Evolutionary conservation across 2,113 vertebrate species (phyloP), one percentile per base, ranked within the genome.

Genomic region (Empidonax alnorum): DNA sequence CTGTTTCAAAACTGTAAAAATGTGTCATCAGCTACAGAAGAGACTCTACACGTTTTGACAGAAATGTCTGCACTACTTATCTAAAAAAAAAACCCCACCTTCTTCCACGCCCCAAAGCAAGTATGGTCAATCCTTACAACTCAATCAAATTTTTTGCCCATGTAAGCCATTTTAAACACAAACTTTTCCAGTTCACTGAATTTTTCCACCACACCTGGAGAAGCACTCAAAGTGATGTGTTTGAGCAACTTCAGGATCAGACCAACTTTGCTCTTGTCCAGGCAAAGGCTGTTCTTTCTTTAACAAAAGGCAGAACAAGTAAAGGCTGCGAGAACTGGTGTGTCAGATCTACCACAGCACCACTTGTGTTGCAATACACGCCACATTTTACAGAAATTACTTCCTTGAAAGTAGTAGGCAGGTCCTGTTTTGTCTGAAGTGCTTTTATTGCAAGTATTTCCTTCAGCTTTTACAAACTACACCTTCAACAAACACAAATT

Each of bases 341-440:
- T 55, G 44, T 68, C 46, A 73, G 42, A 77, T 50, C 56, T 52
- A 84, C 24, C 81, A 52, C 2, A 14, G 65, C 85, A 93, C 81
- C 73, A 87, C 68, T 66, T 28, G 19, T 89, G 85, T 96, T 96
- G 93, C 86, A 96, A 94, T 41, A 87, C 11, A 10, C 18, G 6
- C 50, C 69, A 77, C 41, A 37, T 15, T 82, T 35, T 74, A 88
- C 44, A 94, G 76, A 96, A 91, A 72, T 77, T 74, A 96, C 96
- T 97, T 97, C 97, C 94, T 97, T 95, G 41, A 94, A 87, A 90
- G 89, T 84, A 91, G 11, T 7, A 66, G 25, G 23, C 71, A 82
- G 42, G 66, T 93, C 28, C 61, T 47, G 9, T 42, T 95, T 61
- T 49, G 63, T 90, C 56, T 85, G 68, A 89, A 95, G 39, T 79